Percentiles rank a stretch among this genome's conserved stretches.
Conservation (phyloP, 2,797 vertebrate genomes). For the Limnodromus scolopaceus region DNA sequence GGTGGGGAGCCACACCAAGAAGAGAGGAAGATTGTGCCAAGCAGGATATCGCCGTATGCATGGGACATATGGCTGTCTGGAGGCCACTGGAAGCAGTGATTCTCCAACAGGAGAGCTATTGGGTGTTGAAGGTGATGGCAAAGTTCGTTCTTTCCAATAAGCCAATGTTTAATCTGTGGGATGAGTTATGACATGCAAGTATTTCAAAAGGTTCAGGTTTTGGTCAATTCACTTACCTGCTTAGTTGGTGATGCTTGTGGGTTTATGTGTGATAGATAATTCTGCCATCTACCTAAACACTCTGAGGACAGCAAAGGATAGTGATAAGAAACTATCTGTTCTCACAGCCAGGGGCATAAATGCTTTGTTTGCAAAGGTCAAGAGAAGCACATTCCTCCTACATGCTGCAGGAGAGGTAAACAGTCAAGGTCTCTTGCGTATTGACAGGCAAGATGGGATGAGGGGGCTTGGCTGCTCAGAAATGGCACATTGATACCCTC, state of each 20-base stretch:
- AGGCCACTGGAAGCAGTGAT: not conserved
- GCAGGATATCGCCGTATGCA: accelerated
- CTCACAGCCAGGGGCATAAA: not conserved
- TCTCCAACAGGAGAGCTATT: not conserved
- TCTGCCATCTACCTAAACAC: not conserved
- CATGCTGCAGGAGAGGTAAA: not conserved
- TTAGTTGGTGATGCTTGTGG: not conserved
- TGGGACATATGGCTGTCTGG: not conserved
- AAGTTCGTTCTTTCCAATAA: not conserved
- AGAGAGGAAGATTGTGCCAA: not conserved
- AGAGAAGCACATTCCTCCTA: not conserved
- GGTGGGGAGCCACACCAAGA: not conserved
- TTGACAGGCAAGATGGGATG: not conserved
- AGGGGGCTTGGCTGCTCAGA: not conserved
- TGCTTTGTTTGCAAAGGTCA: not conserved
- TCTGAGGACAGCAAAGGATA: not conserved
- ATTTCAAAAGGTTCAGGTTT: not conserved
- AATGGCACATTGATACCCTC: not conserved
- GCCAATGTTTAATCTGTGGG: not conserved
- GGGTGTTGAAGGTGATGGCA: not conserved
- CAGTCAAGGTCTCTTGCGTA: not conserved
- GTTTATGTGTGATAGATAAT: not conserved
- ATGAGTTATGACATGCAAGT: not conserved
- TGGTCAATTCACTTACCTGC: not conserved
- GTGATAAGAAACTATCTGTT: not conserved